Conservation (phyloP, 2,797 vertebrate species). For the Cheirogaleus major region DNA sequence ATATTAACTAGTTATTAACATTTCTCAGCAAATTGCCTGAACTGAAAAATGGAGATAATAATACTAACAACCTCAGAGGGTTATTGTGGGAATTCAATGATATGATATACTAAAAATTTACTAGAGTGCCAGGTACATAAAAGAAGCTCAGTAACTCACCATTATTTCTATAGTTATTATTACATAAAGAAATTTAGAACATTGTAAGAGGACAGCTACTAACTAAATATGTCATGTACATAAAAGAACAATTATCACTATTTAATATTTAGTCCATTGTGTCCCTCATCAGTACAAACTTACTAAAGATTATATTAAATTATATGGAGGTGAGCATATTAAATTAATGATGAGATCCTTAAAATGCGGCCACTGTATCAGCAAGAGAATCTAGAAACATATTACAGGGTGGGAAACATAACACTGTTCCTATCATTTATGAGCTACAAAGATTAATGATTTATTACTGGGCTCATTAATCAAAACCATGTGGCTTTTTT, state of each 20-base stretch:
- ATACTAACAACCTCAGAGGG: background rate
- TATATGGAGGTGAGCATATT: conserved; percentile 42
- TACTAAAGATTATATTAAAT: conserved; percentile 67
- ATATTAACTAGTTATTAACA: background rate
- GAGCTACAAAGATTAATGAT: conserved; percentile 87
- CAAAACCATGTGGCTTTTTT: conserved; percentile 78
- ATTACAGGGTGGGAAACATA: conserved; percentile 46
- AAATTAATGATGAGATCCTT: conserved; percentile 71
- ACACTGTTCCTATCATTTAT: conserved; percentile 81
- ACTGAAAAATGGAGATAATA: background rate
- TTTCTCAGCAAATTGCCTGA: background rate
- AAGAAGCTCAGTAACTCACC: background rate
- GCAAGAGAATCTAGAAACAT: conserved; percentile 73
- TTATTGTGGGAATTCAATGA: background rate
- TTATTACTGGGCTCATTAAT: conserved; percentile 88
- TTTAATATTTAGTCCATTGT: conserved; percentile 56
- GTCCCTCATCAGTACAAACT: conserved; percentile 26
- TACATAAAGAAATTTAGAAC: conserved; percentile 51
- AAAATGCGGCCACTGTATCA: conserved; percentile 68
- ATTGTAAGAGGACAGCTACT: conserved; percentile 70
- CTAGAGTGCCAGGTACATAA: background rate
- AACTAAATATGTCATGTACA: conserved; percentile 58
- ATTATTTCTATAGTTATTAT: conserved; percentile 3
- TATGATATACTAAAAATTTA: background rate
- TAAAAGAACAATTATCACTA: conserved; percentile 71